A percentile compares a stretch with the other conserved stretches of the same genome.
These are phyloP conservation scores for Zootermopsis nevadensis DNA, from an alignment of 2,888 invertebrate species.

Conservation along the genomic window DNA sequence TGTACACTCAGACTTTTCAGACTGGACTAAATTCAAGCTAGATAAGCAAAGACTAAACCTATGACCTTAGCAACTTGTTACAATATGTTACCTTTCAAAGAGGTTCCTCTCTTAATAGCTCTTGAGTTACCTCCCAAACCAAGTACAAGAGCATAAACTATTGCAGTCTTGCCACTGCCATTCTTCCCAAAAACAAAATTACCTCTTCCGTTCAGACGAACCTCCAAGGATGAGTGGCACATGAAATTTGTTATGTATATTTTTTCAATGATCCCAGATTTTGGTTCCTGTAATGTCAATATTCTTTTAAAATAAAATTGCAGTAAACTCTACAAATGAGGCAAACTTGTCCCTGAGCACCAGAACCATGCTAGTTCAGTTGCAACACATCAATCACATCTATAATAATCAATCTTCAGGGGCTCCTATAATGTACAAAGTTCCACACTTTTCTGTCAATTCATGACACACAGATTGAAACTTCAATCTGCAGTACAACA, in stretches of 20 bases:
- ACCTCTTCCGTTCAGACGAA: constrained; percentile 79
- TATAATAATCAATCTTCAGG: too few relatives aligned
- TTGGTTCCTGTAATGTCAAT: background rate
- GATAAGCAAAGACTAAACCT: too few relatives aligned
- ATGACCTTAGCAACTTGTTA: background rate
- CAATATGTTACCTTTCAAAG: constrained; percentile 71
- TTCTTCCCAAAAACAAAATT: constrained; percentile 88
- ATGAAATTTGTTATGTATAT: constrained; percentile 86
- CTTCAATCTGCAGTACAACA: too few relatives aligned
- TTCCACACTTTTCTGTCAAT: too few relatives aligned
- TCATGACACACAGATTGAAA: too few relatives aligned
- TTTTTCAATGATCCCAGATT: constrained; percentile 67
- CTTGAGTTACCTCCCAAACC: constrained; percentile 87
- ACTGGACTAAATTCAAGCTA: background rate
- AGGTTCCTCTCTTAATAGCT: constrained; percentile 79
- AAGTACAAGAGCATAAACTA: constrained; percentile 87
- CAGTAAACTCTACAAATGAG: too few relatives aligned
- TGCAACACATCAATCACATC: too few relatives aligned
- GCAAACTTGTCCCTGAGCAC: too few relatives aligned
- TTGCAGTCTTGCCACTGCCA: constrained; percentile 96
- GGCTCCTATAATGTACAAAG: too few relatives aligned
- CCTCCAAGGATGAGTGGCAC: constrained; percentile 85
- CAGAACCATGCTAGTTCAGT: too few relatives aligned
- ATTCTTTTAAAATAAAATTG: too few relatives aligned
- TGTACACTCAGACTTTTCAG: too few relatives aligned